Percentiles rank a stretch among this genome's conserved stretches.
These are phyloP conservation scores for Musca domestica DNA, from an alignment of 1,140 invertebrate species.

Conservation along the genomic window DNA sequence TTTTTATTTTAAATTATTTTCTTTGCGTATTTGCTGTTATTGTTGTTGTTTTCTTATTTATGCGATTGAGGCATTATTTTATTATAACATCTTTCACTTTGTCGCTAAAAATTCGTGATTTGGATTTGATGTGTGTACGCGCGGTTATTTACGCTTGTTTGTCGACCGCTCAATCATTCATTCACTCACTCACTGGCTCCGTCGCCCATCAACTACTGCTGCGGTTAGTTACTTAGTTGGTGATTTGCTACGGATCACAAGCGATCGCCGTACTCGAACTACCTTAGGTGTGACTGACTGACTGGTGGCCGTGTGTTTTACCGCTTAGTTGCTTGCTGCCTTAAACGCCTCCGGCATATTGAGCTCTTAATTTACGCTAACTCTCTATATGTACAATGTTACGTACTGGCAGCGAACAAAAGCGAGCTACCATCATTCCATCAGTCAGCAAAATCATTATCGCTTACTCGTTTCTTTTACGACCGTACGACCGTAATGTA, in stretches of 20 bases:
- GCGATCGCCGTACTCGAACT: no score
- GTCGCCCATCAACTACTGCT: background rate
- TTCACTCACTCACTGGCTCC: no score
- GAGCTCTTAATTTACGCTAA: background rate
- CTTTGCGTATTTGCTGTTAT: no score
- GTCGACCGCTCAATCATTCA: no score
- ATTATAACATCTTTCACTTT: slow-evolving; percentile 4
- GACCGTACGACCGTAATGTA: background rate
- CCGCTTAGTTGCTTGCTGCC: slow-evolving; percentile 2
- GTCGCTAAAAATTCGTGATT: background rate
- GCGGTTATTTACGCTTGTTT: no score
- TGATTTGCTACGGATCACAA: no score
- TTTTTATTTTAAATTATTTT: no score
- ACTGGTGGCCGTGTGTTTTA: background rate
- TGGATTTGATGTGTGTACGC: background rate
- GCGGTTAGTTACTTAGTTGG: background rate
- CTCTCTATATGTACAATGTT: slow-evolving; percentile 10
- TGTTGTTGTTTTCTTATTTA: no score
- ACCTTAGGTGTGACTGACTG: no score
- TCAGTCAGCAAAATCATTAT: background rate
- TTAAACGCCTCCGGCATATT: slow-evolving; percentile 2
- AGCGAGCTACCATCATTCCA: background rate
- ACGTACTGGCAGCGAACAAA: no score
- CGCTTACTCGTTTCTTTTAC: background rate
- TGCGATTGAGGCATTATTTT: no score